Evolutionary conservation across 2,797 vertebrate species (phyloP).

Genomic region (Melanotaenia pygmaea): DNA sequence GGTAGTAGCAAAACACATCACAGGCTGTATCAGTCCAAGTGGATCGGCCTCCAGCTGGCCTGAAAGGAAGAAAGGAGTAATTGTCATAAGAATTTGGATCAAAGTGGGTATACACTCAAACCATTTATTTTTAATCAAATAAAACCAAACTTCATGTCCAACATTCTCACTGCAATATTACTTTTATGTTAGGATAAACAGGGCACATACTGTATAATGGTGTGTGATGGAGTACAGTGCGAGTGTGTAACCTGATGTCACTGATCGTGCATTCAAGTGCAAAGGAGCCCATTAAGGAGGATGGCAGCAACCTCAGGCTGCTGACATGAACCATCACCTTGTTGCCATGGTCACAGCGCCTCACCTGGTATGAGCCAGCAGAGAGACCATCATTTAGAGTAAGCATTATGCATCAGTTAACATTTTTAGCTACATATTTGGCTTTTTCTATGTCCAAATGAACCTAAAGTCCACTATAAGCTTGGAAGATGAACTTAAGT

Average conservation of each 20-base stretch:
- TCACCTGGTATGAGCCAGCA: constrained; percentile 79
- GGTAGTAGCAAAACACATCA: constrained; percentile 85
- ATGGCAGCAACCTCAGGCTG: constrained; percentile 84
- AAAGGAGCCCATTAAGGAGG: constrained; percentile 79
- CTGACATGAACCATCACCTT: constrained; percentile 75
- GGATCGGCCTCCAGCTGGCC: constrained; percentile 89
- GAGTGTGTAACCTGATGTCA: constrained; percentile 86
- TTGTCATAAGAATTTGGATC: background rate
- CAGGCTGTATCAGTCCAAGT: constrained; percentile 94
- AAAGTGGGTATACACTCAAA: background rate
- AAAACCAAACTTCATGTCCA: background rate
- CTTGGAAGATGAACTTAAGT: no score
- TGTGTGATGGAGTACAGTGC: background rate
- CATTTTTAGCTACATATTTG: no score
- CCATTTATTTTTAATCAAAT: no score
- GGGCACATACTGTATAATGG: background rate
- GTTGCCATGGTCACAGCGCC: constrained; percentile 89
- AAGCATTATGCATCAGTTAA: no score
- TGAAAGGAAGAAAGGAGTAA: constrained; percentile 50
- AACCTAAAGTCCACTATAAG: no score
- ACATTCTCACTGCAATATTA: background rate
- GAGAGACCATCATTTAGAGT: background rate
- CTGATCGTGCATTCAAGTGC: constrained; percentile 88
- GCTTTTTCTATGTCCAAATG: no score
- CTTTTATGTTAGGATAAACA: no score